Evolutionary conservation across 2,888 invertebrate genomes (phyloP), one percentile per base, ranked within the genome.

Genomic region (Aphodius granarius): DNA sequence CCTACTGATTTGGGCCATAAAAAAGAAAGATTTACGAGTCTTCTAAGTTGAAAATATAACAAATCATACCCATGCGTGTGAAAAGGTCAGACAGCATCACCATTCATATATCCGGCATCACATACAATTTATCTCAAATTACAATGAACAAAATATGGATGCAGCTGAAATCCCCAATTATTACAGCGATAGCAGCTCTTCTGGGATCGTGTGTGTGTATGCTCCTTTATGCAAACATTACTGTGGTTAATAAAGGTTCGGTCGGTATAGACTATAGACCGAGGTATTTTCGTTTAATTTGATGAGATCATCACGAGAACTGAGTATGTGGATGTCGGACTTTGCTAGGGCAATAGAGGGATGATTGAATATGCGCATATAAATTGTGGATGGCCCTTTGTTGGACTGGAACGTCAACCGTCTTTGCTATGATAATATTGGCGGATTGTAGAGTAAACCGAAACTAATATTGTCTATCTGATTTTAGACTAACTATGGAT

Each of bases 211-310:
- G 43, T 43, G 43, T 43, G 43, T 43, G 43, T 20, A 20, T 65
- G 19, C 21, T 68, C 68, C 68, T 22, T 68, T 68, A 68, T 68
- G 68, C 22, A 68, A 68, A 68, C 68, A 22, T 20, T 20, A 22
- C n/a, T n/a, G 21, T 21, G n/a, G 68, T 20, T 68, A 68, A 68
- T 68, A 21, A 68, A n/a, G 68, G 21, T n/a, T 22, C 5, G 15
- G 68, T n/a, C 68, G n/a, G n/a, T n/a, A n/a, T n/a, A n/a, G n/a
- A n/a, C n/a, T n/a, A n/a, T n/a, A n/a, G n/a, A n/a, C n/a, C n/a
- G n/a, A n/a, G n/a, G 68, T 68, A 68, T 68, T 68, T 68, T 68
- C 68, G 22, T 68, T 68, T 68, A 68, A 68, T 68, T 68, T 68
- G 68, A 68, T 20, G 68, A 22, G 22, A 19, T 43, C 43, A 13